Conservation (phyloP, 2,113 vertebrate species). For the Aspidoscelis tigris region DNA sequence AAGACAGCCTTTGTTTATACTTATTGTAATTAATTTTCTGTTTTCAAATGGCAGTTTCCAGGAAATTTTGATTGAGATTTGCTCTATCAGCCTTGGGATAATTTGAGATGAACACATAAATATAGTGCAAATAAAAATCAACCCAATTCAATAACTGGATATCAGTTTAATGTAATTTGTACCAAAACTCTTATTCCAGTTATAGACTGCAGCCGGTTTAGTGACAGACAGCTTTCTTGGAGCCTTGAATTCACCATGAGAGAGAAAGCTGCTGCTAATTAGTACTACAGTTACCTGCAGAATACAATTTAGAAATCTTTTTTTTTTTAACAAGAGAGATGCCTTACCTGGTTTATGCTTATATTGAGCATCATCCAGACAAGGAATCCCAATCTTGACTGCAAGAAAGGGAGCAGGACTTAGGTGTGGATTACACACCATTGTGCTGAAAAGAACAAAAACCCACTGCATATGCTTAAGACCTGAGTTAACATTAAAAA, state of each 20-base stretch:
- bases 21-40: background rate
- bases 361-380: background rate
- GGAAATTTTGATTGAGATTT: background rate
- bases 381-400: background rate
- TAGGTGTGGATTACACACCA: background rate
- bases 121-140: slow-evolving; percentile 7
- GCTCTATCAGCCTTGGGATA: background rate
- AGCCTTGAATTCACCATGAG: background rate
- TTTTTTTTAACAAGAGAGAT: background rate
- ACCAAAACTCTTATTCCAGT: background rate
- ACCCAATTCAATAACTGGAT: background rate
- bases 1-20: background rate
- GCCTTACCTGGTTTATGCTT: background rate
- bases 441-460: background rate
- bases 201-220: background rate
- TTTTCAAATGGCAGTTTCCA: slow-evolving; percentile 14
- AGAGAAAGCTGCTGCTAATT: slow-evolving; percentile 10
- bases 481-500: slow-evolving; percentile 9
- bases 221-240: background rate
- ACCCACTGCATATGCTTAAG: background rate
- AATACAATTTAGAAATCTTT: background rate
- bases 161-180: background rate
- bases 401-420: background rate
- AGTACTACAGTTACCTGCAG: background rate
- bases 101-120: background rate